phyloP scores from a whole-genome alignment of 1,140 invertebrate genomes.

The Calephelis nemesis region DNA sequence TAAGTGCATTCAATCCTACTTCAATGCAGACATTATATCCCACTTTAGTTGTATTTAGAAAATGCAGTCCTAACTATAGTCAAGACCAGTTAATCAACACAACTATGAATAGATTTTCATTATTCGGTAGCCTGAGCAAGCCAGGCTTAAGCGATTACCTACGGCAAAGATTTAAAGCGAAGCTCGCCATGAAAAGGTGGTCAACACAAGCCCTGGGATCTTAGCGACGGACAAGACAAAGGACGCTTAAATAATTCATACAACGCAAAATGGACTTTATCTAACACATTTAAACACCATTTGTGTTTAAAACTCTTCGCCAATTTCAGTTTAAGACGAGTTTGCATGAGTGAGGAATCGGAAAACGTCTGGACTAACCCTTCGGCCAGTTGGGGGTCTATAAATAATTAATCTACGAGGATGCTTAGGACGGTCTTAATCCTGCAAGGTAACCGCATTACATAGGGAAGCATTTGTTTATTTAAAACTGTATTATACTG shows the following conservation, averaged over 20 bases:
- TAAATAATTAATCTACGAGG: slow-evolving; percentile 76
- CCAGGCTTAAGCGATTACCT: slow-evolving; percentile 66
- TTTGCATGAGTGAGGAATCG: slow-evolving; percentile 71
- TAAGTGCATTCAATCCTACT: too few species aligned
- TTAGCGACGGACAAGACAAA: slow-evolving; percentile 70
- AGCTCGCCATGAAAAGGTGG: slow-evolving; percentile 73
- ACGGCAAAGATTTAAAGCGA: slow-evolving; percentile 67
- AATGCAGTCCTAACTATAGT: slow-evolving; percentile 9
- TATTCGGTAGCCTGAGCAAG: slow-evolving; percentile 51
- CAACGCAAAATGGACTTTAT: slow-evolving; percentile 70
- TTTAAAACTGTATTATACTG: too few species aligned
- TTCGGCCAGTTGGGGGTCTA: slow-evolving; percentile 53
- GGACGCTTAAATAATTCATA: slow-evolving; percentile 71
- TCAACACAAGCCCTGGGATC: slow-evolving; percentile 70
- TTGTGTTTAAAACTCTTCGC: slow-evolving; percentile 64
- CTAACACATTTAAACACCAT: slow-evolving; percentile 51
- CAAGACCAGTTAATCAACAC: slow-evolving; percentile 35
- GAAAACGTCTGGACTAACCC: slow-evolving; percentile 67
- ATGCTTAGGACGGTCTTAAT: slow-evolving; percentile 65
- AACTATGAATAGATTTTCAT: slow-evolving; percentile 64
- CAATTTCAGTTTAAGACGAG: slow-evolving; percentile 71
- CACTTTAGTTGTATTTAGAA: too few species aligned
- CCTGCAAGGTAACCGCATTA: slow-evolving; percentile 52
- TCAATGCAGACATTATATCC: too few species aligned
- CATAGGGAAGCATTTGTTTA: slow-evolving; percentile 16